Conservation (phyloP, 2,888 invertebrate genomes). For the Quadriops clusia region DNA sequence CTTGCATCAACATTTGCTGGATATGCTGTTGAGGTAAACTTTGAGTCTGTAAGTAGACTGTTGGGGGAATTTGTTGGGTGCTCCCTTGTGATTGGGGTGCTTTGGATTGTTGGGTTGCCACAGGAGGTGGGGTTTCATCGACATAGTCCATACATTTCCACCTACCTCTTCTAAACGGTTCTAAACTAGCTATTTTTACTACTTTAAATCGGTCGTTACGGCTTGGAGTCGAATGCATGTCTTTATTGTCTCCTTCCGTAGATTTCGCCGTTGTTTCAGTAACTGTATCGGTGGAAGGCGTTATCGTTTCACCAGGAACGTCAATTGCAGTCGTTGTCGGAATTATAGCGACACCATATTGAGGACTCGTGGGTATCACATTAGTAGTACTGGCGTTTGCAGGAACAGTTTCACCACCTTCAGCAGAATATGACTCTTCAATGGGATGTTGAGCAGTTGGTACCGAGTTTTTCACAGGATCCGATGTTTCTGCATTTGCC, state of each 20-base stretch:
- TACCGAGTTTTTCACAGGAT: slow-evolving; percentile 20
- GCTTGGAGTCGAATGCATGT: slow-evolving; percentile 42
- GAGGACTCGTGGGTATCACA: slow-evolving; percentile 53
- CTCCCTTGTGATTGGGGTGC: slow-evolving; percentile 25
- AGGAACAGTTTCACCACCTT: slow-evolving; percentile 20
- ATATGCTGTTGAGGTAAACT: slow-evolving; percentile 39
- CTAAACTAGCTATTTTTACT: slow-evolving; percentile 65
- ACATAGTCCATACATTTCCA: slow-evolving; percentile 71
- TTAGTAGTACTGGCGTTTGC: slow-evolving; percentile 27
- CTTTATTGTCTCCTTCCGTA: slow-evolving; percentile 39
- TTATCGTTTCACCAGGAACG: slow-evolving; percentile 21
- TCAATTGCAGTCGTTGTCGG: slow-evolving; percentile 27
- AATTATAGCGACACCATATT: slow-evolving; percentile 51
- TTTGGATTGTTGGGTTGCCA: slow-evolving; percentile 17
- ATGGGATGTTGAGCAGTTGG: slow-evolving; percentile 20
- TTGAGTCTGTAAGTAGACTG: slow-evolving; percentile 33
- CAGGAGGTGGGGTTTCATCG: slow-evolving; percentile 44
- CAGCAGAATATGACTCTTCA: slow-evolving; percentile 22
- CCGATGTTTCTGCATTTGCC: slow-evolving; percentile 31
- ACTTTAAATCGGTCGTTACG: slow-evolving; percentile 59
- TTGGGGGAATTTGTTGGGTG: slow-evolving; percentile 11
- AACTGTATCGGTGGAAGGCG: slow-evolving; percentile 23
- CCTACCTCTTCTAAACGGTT: slow-evolving; percentile 61
- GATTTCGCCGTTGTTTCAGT: slow-evolving; percentile 34
- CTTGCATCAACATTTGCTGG: slow-evolving; percentile 35